These are phyloP conservation scores for Petrolisthes cinctipes DNA, from an alignment of 2,888 invertebrate genomes.

Conservation along the genomic window DNA sequence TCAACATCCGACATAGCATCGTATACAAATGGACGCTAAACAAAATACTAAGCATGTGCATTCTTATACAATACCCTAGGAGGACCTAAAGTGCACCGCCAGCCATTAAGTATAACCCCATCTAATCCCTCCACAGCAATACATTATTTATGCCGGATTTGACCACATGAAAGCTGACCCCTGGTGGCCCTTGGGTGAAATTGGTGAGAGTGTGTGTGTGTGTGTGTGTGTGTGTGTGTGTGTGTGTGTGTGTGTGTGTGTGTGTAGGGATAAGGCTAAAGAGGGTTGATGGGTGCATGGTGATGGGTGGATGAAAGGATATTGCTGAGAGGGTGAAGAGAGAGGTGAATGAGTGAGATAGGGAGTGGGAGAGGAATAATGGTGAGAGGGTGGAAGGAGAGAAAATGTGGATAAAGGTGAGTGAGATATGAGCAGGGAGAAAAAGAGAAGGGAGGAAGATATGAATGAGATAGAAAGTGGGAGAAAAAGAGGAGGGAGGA, in stretches of 20 bases:
- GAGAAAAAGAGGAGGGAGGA: background rate
- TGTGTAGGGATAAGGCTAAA: background rate
- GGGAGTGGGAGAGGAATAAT: background rate
- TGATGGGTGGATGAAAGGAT: background rate
- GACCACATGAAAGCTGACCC: conserved; percentile 18
- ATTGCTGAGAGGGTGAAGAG: background rate
- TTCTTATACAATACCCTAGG: background rate
- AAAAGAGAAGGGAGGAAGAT: background rate
- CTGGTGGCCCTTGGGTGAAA: background rate
- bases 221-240: background rate
- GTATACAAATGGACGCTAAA: no score
- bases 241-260: background rate
- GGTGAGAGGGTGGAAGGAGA: background rate
- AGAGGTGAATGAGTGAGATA: background rate
- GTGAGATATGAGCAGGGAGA: background rate
- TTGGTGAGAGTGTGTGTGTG: background rate
- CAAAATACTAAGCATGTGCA: no score
- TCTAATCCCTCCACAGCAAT: conserved; percentile 26
- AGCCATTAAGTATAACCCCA: background rate
- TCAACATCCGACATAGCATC: no score
- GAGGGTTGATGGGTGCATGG: background rate
- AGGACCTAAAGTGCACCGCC: background rate
- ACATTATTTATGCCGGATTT: conserved; percentile 33
- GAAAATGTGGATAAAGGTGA: background rate
- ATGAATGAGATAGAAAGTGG: background rate